A percentile compares a stretch with the other conserved stretches of the same genome.
phyloP scores from a whole-genome alignment of 2,113 vertebrate species.

The Dasyurus viverrinus region DNA sequence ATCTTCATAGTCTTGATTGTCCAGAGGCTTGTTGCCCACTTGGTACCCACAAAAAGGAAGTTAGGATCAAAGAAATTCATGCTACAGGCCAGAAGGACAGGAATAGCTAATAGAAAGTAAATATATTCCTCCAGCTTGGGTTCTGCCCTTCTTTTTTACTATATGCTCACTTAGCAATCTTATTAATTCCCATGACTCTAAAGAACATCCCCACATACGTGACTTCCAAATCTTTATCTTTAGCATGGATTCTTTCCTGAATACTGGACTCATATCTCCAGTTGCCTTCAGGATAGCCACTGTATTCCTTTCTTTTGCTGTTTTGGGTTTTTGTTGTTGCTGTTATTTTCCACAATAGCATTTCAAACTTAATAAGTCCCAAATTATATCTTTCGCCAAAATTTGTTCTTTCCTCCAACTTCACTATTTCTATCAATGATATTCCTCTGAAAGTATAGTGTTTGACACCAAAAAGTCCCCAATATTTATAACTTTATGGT shows the following conservation, averaged over 20 bases:
- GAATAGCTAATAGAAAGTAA: not conserved
- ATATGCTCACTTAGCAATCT: not conserved
- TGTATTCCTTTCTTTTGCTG: no score
- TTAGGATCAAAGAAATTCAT: not conserved
- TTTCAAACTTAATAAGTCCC: not conserved
- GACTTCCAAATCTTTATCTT: not conserved
- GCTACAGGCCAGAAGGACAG: not conserved
- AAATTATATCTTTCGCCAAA: not conserved
- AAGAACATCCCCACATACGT: not conserved
- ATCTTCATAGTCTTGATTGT: not conserved
- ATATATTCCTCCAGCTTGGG: not conserved
- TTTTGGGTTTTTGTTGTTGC: no score
- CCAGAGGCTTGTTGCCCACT: not conserved
- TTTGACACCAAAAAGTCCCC: not conserved
- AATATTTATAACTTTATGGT: not conserved
- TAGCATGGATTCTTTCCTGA: not conserved
- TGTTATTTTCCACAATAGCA: not conserved
- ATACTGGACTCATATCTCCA: not conserved
- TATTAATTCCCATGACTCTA: not conserved
- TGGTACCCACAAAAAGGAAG: not conserved
- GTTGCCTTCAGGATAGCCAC: not conserved
- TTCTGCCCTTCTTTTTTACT: not conserved
- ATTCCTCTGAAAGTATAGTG: not conserved
- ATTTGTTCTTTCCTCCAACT: not conserved
- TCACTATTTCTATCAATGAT: not conserved